Evolutionary conservation across 2,797 vertebrate genomes (phyloP), one percentile per base, ranked within the genome.

Genomic region (Garrulus glandarius): DNA sequence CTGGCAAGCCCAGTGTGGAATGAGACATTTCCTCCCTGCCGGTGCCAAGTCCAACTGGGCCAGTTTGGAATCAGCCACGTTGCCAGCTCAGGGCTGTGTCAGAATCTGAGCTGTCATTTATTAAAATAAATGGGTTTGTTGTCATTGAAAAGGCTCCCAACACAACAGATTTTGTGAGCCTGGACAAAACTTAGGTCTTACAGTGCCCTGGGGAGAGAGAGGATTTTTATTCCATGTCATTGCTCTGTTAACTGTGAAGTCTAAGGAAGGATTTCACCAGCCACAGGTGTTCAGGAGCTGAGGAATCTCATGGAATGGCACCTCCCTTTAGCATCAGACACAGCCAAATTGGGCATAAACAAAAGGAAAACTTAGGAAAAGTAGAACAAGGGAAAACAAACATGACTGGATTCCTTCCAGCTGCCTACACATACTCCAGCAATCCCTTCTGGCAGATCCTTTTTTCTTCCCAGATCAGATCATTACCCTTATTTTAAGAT

Each of bases 21-120:
- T 96, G 92, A 96, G 89, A 84, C 89, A 92, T 95, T 96, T 96
- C 93, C 94, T 96, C 83, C 84, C 87, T 70, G 83, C 77, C 50
- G 80, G 32, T 92, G 87, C 94, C 94, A 96, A 93, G 85, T 80
- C 52, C 92, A 81, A 95, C 85, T 30, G 87, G 93, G 94, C 84
- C 87, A 90, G 89, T 81, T 83, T 85, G 92, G 91, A 91, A 88
- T 7, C 55, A 50, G 85, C 70, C 93, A 82, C 69, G 20, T 82
- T 95, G 89, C 87, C 89, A 95, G 87, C 36, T 90, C 80, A 32
- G 15, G 70, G 55, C 79, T 81, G 69, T 56, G 76, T 94, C 85
- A 79, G 93, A 87, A 89, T 79, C 61, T 70, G 84, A 93, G 92
- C 41, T 84, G 87, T 84, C 92, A 59, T 84, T 88, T 92, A 84